These are phyloP conservation scores for Scatophagus argus DNA, from an alignment of 2,113 vertebrate genomes.

Conservation along the genomic window DNA sequence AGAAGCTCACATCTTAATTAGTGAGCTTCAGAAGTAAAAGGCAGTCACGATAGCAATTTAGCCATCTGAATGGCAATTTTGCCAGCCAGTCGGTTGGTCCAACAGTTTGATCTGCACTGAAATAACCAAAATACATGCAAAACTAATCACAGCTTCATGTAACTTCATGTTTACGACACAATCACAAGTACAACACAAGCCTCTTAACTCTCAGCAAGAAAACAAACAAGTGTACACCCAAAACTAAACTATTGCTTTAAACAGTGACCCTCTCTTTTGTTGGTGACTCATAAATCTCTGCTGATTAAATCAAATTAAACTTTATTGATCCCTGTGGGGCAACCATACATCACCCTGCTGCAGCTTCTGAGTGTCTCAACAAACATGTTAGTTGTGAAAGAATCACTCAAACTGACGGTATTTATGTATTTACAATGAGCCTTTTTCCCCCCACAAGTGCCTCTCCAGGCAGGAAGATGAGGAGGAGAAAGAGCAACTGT, in stretches of 20 bases:
- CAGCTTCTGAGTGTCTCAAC: background rate
- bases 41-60: too few relatives aligned
- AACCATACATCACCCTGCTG: background rate
- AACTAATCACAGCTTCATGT: too few relatives aligned
- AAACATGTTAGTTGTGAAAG: background rate
- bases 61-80: too few relatives aligned
- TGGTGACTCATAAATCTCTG: background rate
- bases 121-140: too few relatives aligned
- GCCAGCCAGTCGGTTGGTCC: too few relatives aligned
- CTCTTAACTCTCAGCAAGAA: background rate
- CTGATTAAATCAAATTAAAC: constrained; percentile 1
- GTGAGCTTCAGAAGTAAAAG: too few relatives aligned
- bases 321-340: constrained; percentile 24
- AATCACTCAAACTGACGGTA: constrained; percentile 1
- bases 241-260: background rate
- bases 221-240: background rate
- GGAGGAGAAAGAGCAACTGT: background rate
- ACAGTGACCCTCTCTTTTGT: background rate
- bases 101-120: too few relatives aligned
- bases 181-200: background rate
- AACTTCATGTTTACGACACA: background rate
- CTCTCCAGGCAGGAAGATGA: background rate
- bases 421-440: background rate
- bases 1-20: too few relatives aligned
- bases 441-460: background rate